Percentiles rank a stretch among this genome's conserved stretches.
These are phyloP conservation scores for Julus scandinavius DNA, from an alignment of 2,888 invertebrate species.

Conservation along the genomic window DNA sequence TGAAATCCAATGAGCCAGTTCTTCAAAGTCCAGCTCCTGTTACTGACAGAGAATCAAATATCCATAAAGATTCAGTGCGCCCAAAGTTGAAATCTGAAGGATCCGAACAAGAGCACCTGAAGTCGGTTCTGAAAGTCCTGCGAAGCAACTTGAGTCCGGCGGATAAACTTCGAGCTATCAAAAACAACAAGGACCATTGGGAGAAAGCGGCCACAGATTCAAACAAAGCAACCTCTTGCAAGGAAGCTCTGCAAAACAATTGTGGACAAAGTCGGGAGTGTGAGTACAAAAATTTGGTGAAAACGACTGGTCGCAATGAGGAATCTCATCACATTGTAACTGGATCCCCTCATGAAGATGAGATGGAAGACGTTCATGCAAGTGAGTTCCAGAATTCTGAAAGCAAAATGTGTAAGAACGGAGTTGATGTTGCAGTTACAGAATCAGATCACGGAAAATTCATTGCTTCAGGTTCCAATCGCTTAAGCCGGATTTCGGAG, in stretches of 20 bases:
- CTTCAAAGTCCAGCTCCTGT: neutral
- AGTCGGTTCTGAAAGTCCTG: neutral
- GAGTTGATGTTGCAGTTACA: neutral
- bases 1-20: neutral
- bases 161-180: neutral
- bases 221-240: neutral
- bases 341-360: neutral
- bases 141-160: conserved; percentile 5
- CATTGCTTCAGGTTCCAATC: neutral
- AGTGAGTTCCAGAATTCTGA: neutral
- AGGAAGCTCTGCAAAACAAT: neutral
- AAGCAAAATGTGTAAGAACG: neutral
- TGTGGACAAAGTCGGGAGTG: neutral
- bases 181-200: neutral
- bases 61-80: neutral
- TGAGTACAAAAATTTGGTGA: neutral
- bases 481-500: neutral
- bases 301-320: neutral
- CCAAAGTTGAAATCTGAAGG: neutral
- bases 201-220: neutral
- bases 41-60: neutral
- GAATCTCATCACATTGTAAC: neutral
- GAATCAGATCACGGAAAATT: neutral
- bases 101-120: neutral
- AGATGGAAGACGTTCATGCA: neutral